phyloP scores from a whole-genome alignment of 2,113 vertebrate genomes.

The Albula glossodonta region DNA sequence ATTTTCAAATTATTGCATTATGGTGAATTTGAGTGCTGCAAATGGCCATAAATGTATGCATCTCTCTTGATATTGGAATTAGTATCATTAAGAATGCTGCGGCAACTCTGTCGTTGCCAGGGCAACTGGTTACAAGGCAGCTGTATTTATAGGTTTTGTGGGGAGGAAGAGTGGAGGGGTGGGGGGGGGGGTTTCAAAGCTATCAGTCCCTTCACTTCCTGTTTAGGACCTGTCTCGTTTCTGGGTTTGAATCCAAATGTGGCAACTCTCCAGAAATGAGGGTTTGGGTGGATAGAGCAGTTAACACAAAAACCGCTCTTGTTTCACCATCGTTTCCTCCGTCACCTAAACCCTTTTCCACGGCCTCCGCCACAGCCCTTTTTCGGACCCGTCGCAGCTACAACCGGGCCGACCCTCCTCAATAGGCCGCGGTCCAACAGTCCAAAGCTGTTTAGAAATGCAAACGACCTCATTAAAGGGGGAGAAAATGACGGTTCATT shows the following conservation, averaged over 20 bases:
- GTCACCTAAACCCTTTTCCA: neutral
- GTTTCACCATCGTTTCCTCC: neutral
- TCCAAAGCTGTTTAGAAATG: conserved; percentile 26
- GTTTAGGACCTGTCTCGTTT: neutral
- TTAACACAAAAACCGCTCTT: too few relatives aligned
- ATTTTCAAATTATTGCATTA: neutral
- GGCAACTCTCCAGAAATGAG: neutral
- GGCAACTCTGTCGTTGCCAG: neutral
- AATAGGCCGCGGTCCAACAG: neutral
- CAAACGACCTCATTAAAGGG: conserved; percentile 37
- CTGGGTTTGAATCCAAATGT: neutral
- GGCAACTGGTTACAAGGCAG: neutral
- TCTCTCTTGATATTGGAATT: neutral
- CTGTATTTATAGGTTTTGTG: neutral
- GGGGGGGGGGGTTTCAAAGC: neutral
- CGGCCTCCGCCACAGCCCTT: neutral
- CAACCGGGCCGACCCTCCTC: neutral
- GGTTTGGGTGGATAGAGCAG: neutral
- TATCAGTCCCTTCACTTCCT: neutral
- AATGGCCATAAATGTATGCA: too few relatives aligned
- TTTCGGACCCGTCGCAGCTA: too few relatives aligned
- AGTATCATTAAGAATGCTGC: neutral
- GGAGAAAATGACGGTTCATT: conserved; percentile 1
- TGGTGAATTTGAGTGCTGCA: neutral
- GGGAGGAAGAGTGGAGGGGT: too few relatives aligned